Evolutionary conservation across 1,140 invertebrate species (phyloP).

Genomic region (Solenopsis fugax): DNA sequence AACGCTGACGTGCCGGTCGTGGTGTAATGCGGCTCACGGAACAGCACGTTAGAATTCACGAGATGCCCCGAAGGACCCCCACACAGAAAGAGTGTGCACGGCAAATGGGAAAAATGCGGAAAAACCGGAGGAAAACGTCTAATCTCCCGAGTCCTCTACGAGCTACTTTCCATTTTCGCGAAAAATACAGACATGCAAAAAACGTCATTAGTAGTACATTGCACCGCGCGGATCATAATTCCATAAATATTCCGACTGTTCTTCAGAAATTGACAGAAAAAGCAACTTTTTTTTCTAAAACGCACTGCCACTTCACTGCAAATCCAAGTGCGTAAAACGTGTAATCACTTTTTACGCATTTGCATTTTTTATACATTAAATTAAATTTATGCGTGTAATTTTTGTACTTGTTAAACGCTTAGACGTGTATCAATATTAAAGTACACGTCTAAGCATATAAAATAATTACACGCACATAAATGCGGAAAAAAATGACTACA

Average conservation of each 20-base stretch:
- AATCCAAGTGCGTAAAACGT: no score
- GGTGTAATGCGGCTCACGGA: constrained; percentile 41
- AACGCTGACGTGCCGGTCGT: constrained; percentile 43
- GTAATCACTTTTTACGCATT: no score
- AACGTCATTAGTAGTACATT: constrained; percentile 45
- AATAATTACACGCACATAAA: no score
- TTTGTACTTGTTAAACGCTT: no score
- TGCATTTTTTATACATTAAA: no score
- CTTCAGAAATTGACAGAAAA: neutral
- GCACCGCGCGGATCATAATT: constrained; percentile 27
- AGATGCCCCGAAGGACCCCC: constrained; percentile 1
- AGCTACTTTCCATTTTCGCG: neutral
- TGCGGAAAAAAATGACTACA: no score
- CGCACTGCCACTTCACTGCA: no score
- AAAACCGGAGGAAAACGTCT: constrained; percentile 40
- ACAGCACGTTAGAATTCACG: constrained; percentile 49
- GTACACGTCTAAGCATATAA: no score
- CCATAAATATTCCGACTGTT: neutral
- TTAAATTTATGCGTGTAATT: no score
- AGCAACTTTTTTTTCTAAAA: no score
- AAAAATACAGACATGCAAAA: constrained; percentile 34
- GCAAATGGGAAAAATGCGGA: constrained; percentile 26
- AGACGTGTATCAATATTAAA: no score
- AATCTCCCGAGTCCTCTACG: constrained; percentile 40
- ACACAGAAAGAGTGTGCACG: neutral